phyloP scores from a whole-genome alignment of 2,888 invertebrate genomes.

The Chrysolina oricalcia region DNA sequence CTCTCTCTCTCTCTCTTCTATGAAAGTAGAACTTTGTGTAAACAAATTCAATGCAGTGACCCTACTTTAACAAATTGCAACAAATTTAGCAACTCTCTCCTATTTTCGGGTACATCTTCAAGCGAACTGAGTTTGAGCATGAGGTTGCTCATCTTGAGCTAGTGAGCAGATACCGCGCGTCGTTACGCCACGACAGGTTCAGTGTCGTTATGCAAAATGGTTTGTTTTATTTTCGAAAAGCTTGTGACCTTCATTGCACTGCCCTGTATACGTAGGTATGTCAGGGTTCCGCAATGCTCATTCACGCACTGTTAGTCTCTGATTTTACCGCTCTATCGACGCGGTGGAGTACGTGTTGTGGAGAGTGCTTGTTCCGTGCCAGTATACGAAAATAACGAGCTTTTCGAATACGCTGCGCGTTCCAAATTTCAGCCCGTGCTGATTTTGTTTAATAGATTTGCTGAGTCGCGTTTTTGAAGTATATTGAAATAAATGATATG shows the following conservation, averaged over 20 bases:
- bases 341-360: conserved; percentile 12
- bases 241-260: neutral
- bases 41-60: too few species aligned
- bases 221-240: too few species aligned
- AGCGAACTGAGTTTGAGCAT: too few species aligned
- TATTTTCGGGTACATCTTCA: too few species aligned
- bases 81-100: too few species aligned
- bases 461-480: neutral
- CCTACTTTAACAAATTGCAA: too few species aligned
- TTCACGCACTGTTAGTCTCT: conserved; percentile 2
- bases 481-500: neutral
- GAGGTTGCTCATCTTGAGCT: too few species aligned
- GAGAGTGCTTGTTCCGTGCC: conserved; percentile 20
- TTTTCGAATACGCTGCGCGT: neutral
- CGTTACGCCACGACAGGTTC: too few species aligned
- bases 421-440: neutral
- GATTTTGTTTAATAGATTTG: neutral
- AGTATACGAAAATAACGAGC: conserved; percentile 23
- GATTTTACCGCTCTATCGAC: conserved; percentile 5
- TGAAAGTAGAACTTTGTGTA: too few species aligned
- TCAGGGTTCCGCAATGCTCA: neutral
- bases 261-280: neutral
- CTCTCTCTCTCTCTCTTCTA: too few species aligned
- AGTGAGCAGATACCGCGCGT: too few species aligned
- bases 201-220: too few species aligned